Evolutionary conservation across 2,113 vertebrate species (phyloP).

Genomic region (Elephas maximus): DNA sequence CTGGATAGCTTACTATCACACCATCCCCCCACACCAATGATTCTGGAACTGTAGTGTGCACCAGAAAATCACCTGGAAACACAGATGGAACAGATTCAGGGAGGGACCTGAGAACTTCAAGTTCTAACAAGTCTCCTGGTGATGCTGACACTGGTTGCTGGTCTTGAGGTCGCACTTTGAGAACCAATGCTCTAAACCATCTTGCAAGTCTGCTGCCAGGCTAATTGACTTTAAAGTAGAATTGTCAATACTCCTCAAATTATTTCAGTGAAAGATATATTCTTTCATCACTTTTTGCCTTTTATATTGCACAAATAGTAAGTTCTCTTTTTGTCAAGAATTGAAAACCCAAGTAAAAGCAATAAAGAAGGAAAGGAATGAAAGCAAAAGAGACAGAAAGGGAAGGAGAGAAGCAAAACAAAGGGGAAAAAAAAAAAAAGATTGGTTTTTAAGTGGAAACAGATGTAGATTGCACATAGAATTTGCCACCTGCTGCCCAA

Average conservation of each 20-base stretch:
- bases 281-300: neutral
- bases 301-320: neutral
- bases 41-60: neutral
- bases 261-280: neutral
- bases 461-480: neutral
- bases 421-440: neutral
- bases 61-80: neutral
- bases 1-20: neutral
- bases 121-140: neutral
- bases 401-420: neutral
- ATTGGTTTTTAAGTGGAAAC: neutral
- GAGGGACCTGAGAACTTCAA: neutral
- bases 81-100: neutral
- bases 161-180: neutral
- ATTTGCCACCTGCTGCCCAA: neutral
- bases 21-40: neutral
- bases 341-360: conserved; percentile 11
- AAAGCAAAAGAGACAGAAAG: too few relatives aligned
- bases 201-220: neutral
- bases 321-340: neutral
- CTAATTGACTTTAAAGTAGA: neutral
- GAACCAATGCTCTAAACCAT: neutral
- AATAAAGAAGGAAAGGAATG: neutral
- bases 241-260: neutral
- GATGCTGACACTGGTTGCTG: neutral